phyloP scores from a whole-genome alignment of 2,797 vertebrate species.

The Malacoctenus gilli region DNA sequence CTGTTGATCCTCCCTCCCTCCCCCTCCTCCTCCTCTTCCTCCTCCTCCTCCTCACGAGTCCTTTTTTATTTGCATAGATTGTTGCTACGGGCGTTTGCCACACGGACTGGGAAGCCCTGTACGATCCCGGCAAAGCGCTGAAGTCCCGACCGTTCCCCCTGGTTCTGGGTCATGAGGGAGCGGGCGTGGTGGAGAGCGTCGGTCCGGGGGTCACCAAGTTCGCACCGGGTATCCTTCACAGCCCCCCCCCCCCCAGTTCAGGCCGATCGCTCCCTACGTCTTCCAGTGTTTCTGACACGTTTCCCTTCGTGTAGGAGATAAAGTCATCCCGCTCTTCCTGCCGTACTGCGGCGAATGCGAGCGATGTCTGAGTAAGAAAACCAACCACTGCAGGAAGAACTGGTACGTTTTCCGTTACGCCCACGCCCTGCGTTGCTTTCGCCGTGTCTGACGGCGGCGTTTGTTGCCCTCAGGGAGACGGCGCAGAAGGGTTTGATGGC shows the following conservation, averaged over 20 bases:
- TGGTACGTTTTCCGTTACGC: too few species aligned
- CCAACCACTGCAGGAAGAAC: conserved; percentile 92
- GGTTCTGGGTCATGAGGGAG: conserved; percentile 92
- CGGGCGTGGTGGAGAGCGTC: conserved; percentile 91
- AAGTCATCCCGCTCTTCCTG: conserved; percentile 90
- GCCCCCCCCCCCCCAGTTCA: too few species aligned
- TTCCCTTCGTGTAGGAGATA: conserved; percentile 80
- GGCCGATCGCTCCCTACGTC: neutral
- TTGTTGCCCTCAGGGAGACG: conserved; percentile 50
- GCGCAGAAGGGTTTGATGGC: conserved; percentile 56
- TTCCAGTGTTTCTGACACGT: neutral
- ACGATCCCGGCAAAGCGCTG: conserved; percentile 9
- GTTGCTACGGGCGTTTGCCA: conserved; percentile 89
- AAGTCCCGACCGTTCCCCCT: conserved; percentile 84
- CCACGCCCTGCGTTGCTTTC: too few species aligned
- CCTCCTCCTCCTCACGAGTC: neutral
- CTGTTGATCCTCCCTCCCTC: too few species aligned
- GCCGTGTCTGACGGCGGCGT: too few species aligned
- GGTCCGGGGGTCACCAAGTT: conserved; percentile 89
- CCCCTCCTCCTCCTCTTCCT: too few species aligned
- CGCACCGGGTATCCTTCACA: conserved; percentile 75
- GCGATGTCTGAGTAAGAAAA: conserved; percentile 88
- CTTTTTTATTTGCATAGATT: conserved; percentile 73
- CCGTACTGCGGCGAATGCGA: conserved; percentile 92
- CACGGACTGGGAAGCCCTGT: conserved; percentile 79